These are phyloP conservation scores for Cyrtorhinus lividipennis DNA, from an alignment of 1,140 invertebrate genomes.

Conservation along the genomic window DNA sequence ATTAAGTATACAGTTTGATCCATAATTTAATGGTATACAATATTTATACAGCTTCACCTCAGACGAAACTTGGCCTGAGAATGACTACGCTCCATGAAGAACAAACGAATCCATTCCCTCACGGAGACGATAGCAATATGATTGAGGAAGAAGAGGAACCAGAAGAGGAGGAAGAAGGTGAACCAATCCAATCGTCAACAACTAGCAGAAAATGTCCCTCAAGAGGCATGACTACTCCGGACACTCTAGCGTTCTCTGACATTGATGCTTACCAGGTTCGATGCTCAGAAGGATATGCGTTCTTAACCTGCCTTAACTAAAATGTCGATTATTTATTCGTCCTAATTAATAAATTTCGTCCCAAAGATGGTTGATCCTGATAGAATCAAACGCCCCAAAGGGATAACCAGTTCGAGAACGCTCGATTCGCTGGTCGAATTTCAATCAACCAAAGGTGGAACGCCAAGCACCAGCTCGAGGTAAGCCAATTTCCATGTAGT, in stretches of 20 bases:
- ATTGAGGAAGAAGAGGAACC: conserved; percentile 22
- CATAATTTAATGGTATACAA: too few species aligned
- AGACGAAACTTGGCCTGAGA: conserved; percentile 62
- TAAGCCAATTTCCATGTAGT: too few species aligned
- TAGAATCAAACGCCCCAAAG: conserved; percentile 2
- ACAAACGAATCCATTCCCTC: conserved; percentile 30
- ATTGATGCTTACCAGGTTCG: conserved; percentile 36
- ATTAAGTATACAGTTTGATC: too few species aligned
- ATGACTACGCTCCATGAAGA: conserved; percentile 89
- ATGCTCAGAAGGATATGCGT: too few species aligned
- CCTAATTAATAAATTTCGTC: too few species aligned
- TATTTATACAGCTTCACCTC: conserved; percentile 52
- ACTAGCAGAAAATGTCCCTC: neutral
- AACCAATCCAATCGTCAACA: neutral
- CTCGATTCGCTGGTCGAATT: conserved; percentile 59
- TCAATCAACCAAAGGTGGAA: conserved; percentile 44
- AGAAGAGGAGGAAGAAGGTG: conserved; percentile 21
- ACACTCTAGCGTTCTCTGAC: conserved; percentile 36
- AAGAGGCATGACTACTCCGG: neutral
- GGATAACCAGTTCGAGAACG: conserved; percentile 51
- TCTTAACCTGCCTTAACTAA: neutral
- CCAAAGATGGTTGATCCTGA: conserved; percentile 4
- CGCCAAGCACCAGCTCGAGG: conserved; percentile 61
- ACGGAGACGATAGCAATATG: conserved; percentile 15
- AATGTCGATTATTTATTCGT: neutral